phyloP scores from a whole-genome alignment of 2,797 vertebrate species.

The Borostomias antarcticus region DNA sequence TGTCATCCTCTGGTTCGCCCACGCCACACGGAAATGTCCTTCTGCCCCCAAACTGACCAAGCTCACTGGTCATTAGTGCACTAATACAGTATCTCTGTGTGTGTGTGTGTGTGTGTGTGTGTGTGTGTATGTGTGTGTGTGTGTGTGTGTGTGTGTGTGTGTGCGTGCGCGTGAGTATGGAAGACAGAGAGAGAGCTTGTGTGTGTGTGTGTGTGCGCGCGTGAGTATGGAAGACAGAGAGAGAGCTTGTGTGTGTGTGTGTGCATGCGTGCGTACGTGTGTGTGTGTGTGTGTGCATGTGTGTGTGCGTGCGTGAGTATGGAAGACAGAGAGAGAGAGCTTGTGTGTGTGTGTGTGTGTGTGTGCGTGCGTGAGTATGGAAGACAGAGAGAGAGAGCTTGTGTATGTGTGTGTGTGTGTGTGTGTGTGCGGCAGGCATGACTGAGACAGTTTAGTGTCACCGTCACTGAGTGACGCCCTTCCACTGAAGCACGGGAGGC shows the following conservation, averaged over 20 bases:
- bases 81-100: not conserved
- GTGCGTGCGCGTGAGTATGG: not conserved
- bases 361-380: not conserved
- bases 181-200: not conserved
- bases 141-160: slow-evolving; percentile 17
- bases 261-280: slow-evolving; percentile 26
- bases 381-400: slow-evolving; percentile 10
- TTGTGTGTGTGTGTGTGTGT: slow-evolving; percentile 7
- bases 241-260: no score
- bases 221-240: no score
- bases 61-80: slow-evolving; percentile 15
- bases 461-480: slow-evolving; percentile 65
- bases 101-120: slow-evolving; percentile 7
- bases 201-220: slow-evolving; percentile 25
- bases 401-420: slow-evolving; percentile 3
- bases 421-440: no score
- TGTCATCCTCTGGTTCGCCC: slow-evolving; percentile 70
- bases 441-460: no score
- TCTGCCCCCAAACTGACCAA: slow-evolving; percentile 48
- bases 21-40: slow-evolving; percentile 70
- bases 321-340: no score
- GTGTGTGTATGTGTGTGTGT: not conserved
- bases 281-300: no score
- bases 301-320: no score
- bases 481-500: slow-evolving; percentile 51